These are phyloP conservation scores for Eucidaris tribuloides DNA, from an alignment of 35 echinoderm and acorn worm genomes.

Conservation along the genomic window DNA sequence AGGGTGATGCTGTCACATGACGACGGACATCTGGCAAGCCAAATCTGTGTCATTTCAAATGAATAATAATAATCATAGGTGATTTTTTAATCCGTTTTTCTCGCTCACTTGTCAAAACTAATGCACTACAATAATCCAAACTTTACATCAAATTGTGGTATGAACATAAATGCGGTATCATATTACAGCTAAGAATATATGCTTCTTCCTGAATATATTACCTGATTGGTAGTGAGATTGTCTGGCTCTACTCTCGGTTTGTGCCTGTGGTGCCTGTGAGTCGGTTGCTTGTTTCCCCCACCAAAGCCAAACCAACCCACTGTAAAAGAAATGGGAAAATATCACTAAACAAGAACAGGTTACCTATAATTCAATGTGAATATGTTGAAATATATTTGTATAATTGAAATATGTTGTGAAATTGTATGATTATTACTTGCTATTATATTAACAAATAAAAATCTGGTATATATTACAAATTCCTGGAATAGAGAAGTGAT, in stretches of 20 bases:
- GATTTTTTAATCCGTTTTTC: not conserved
- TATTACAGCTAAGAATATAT: not conserved
- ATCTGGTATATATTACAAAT: not conserved
- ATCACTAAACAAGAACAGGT: too few relatives aligned
- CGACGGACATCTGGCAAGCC: conserved; percentile 90
- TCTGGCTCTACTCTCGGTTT: conserved; percentile 95
- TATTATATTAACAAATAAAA: not conserved
- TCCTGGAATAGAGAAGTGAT: not conserved
- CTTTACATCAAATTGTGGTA: not conserved
- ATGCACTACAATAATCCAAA: not conserved
- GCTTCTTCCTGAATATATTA: conserved; percentile 26
- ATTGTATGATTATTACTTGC: not conserved
- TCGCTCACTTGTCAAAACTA: not conserved
- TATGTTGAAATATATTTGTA: not conserved
- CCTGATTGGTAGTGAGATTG: conserved; percentile 92
- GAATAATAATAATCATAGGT: not conserved
- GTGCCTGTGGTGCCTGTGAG: conserved; percentile 44
- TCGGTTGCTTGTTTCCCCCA: conserved; percentile 57
- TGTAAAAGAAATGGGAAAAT: conserved; percentile 39
- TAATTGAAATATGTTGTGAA: not conserved
- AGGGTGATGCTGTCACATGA: conserved; percentile 71
- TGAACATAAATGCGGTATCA: not conserved
- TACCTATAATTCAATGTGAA: not conserved
- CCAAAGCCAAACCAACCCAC: conserved; percentile 96
- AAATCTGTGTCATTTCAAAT: conserved; percentile 51